phyloP scores from a whole-genome alignment of 2,113 vertebrate genomes.

The Microcebus jonahi region DNA sequence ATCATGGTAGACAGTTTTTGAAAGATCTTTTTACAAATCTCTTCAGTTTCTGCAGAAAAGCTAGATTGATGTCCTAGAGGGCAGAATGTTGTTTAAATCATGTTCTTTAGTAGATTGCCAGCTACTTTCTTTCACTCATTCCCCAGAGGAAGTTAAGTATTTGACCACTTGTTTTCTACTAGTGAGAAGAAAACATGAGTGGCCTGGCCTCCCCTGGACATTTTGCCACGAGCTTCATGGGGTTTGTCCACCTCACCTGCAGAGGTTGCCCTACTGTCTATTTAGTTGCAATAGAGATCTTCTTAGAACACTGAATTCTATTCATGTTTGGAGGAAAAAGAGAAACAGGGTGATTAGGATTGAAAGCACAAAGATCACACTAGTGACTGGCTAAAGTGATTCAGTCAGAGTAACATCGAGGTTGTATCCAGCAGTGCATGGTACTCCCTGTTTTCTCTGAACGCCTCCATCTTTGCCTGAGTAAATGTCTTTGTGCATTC shows the following conservation, averaged over 20 bases:
- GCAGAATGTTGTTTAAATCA: slow-evolving; percentile 53
- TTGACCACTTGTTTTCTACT: slow-evolving; percentile 27
- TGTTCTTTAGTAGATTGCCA: not conserved
- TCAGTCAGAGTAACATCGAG: not conserved
- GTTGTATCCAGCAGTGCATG: not conserved
- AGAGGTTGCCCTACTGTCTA: not conserved
- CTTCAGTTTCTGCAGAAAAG: slow-evolving; percentile 50
- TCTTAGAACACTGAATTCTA: slow-evolving; percentile 24
- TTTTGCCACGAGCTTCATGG: not conserved
- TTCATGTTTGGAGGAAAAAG: not conserved
- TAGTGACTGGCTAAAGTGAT: not conserved
- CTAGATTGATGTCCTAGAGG: slow-evolving; percentile 25
- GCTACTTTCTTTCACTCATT: slow-evolving; percentile 25
- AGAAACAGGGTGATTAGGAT: not conserved
- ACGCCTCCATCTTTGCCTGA: not conserved
- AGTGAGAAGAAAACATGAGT: not conserved
- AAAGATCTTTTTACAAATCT: slow-evolving; percentile 47
- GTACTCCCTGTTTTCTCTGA: not conserved
- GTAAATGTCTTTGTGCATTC: slow-evolving; percentile 50
- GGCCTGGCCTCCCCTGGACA: not conserved
- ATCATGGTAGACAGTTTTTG: slow-evolving; percentile 45
- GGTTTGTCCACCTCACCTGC: not conserved
- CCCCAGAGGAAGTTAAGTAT: slow-evolving; percentile 21
- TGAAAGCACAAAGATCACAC: not conserved
- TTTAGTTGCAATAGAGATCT: slow-evolving; percentile 2